Percentiles rank a stretch among this genome's conserved stretches.
Evolutionary conservation across 2,888 invertebrate genomes (phyloP).

Genomic region (Drosophila quinaria): DNA sequence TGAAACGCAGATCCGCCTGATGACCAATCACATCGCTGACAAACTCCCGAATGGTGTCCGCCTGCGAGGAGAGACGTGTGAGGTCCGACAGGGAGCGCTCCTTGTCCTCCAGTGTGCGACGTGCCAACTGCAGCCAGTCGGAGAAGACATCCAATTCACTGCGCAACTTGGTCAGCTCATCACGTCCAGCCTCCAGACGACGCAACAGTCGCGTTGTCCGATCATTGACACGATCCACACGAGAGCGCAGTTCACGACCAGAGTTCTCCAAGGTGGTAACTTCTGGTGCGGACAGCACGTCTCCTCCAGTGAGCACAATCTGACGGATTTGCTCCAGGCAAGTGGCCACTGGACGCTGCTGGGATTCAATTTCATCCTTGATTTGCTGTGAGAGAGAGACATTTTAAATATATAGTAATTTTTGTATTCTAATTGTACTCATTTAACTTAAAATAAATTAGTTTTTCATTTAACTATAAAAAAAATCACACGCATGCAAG

Average conservation of each 20-base stretch:
- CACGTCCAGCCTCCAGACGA: conserved; percentile 91
- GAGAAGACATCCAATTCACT: conserved; percentile 93
- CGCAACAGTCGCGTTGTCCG: conserved; percentile 92
- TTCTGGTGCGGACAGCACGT: conserved; percentile 96
- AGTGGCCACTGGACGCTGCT: conserved; percentile 93
- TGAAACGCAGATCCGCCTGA: conserved; percentile 97
- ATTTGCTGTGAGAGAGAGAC: conserved; percentile 88
- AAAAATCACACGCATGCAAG: too few relatives aligned
- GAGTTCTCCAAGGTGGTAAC: conserved; percentile 94
- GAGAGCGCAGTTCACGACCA: conserved; percentile 92
- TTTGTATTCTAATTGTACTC: too few relatives aligned
- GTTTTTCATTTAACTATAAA: too few relatives aligned
- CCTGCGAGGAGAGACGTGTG: conserved; percentile 89
- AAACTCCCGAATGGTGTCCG: conserved; percentile 94
- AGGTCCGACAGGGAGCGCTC: conserved; percentile 93
- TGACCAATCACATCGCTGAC: conserved; percentile 97
- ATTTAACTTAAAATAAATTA: too few relatives aligned
- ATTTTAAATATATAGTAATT: too few relatives aligned
- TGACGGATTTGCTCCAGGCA: conserved; percentile 96
- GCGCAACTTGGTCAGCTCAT: conserved; percentile 95
- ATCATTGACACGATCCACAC: conserved; percentile 93
- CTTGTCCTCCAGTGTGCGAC: conserved; percentile 93
- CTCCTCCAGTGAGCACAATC: conserved; percentile 94
- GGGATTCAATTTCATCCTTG: conserved; percentile 95
- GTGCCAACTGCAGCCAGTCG: conserved; percentile 93